phyloP scores from a whole-genome alignment of 2,113 vertebrate genomes.

The Pedionomus torquatus region DNA sequence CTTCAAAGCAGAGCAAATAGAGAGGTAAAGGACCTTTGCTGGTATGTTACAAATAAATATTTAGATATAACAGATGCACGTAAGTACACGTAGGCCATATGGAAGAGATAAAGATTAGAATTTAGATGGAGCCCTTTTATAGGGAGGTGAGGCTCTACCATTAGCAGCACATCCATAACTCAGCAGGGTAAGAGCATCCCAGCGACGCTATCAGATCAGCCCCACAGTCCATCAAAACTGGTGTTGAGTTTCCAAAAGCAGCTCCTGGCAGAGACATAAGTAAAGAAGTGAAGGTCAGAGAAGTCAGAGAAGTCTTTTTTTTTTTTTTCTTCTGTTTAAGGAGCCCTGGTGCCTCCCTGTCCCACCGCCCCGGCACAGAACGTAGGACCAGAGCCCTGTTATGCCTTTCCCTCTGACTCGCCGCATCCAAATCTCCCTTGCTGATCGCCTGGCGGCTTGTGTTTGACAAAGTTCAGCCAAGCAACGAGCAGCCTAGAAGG shows the following conservation, averaged over 20 bases:
- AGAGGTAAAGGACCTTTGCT: slow-evolving; percentile 46
- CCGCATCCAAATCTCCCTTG: not conserved
- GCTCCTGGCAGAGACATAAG: not conserved
- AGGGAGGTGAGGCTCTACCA: not conserved
- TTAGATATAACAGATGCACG: not conserved
- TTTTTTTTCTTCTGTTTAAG: not conserved
- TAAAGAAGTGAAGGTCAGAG: not conserved
- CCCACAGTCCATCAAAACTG: not conserved
- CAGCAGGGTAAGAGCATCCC: not conserved
- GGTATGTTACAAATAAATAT: slow-evolving; percentile 49
- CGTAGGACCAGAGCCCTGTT: fast-evolving
- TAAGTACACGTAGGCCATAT: not conserved
- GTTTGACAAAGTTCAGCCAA: slow-evolving; percentile 38
- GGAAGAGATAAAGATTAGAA: not conserved
- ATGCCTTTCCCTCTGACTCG: fast-evolving
- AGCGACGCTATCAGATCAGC: not conserved
- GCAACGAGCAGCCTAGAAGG: not conserved
- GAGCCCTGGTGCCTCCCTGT: not conserved
- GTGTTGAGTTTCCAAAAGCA: not conserved
- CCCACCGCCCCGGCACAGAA: not conserved
- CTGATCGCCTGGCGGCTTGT: fast-evolving
- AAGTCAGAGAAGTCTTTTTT: not conserved
- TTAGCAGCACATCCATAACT: not conserved
- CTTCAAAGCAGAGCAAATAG: slow-evolving; percentile 57
- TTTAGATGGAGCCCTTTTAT: not conserved